These are phyloP conservation scores for Odontesthes bonariensis DNA, from an alignment of 2,113 vertebrate genomes.

Conservation along the genomic window DNA sequence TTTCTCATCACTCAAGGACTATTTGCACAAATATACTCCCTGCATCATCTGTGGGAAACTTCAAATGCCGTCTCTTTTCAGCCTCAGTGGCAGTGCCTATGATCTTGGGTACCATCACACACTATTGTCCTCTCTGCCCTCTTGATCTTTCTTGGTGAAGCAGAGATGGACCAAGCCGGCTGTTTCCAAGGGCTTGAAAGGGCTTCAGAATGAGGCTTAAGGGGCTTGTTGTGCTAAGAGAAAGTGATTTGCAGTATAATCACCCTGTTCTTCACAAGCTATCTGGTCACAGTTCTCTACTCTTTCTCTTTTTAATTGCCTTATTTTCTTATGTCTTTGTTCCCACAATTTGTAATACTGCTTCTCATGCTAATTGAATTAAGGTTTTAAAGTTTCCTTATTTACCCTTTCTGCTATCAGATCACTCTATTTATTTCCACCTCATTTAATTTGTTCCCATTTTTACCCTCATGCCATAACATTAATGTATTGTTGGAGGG, in stretches of 20 bases:
- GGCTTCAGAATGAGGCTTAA: constrained; percentile 26
- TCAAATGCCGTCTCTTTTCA: constrained; percentile 5
- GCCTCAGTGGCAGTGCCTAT: constrained; percentile 2
- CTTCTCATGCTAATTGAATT: constrained; percentile 23
- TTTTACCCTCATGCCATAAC: neutral
- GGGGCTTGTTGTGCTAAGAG: constrained; percentile 40
- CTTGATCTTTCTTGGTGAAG: constrained; percentile 12
- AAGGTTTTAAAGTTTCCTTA: neutral
- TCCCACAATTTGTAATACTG: neutral
- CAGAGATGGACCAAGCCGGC: neutral
- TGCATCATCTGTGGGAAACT: constrained; percentile 10
- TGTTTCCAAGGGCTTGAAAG: constrained; percentile 18
- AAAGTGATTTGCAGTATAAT: constrained; percentile 28
- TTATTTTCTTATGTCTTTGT: neutral
- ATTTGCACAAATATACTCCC: constrained; percentile 7
- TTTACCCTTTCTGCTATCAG: neutral
- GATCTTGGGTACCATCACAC: constrained; percentile 8
- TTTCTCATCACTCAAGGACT: constrained; percentile 1
- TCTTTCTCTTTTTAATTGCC: neutral
- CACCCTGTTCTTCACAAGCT: constrained; percentile 21
- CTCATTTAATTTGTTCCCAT: constrained; percentile 8
- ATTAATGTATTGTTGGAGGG: constrained; percentile 1
- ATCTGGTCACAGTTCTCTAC: constrained; percentile 2
- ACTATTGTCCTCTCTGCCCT: neutral
- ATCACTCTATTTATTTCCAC: neutral